phyloP scores from a whole-genome alignment of 2,888 invertebrate genomes.

The Acronicta aceris region DNA sequence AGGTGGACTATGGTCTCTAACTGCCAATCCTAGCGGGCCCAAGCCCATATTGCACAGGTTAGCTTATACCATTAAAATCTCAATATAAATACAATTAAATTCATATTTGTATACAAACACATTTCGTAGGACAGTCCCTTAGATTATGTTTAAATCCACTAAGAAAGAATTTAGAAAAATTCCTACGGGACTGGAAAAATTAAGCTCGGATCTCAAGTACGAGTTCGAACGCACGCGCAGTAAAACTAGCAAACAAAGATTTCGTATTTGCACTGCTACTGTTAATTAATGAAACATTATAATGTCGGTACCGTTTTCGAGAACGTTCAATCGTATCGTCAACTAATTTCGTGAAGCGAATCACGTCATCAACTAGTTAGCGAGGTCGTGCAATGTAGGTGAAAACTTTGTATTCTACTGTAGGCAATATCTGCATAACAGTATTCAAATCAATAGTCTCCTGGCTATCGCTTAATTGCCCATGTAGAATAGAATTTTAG shows the following conservation, averaged over 20 bases:
- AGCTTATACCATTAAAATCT: too few relatives aligned
- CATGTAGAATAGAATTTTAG: not conserved
- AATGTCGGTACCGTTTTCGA: slow-evolving; percentile 20
- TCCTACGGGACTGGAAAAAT: not conserved
- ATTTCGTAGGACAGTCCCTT: too few relatives aligned
- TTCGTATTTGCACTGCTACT: slow-evolving; percentile 20
- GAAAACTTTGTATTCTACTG: slow-evolving; percentile 18
- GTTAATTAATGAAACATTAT: slow-evolving; percentile 23
- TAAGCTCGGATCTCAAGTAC: too few relatives aligned
- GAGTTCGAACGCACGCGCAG: too few relatives aligned
- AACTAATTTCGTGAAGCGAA: slow-evolving; percentile 54
- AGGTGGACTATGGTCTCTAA: too few relatives aligned
- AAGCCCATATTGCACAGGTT: too few relatives aligned
- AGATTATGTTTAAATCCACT: too few relatives aligned
- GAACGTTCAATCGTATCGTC: slow-evolving; percentile 58
- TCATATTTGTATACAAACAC: too few relatives aligned
- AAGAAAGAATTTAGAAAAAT: not conserved
- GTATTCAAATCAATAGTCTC: slow-evolving; percentile 2
- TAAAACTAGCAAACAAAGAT: not conserved
- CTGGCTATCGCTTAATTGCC: too few relatives aligned
- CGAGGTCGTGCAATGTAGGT: slow-evolving; percentile 30
- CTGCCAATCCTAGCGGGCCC: too few relatives aligned
- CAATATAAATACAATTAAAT: too few relatives aligned
- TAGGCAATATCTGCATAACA: slow-evolving; percentile 5
- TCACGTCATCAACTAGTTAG: slow-evolving; percentile 56